Percentiles rank a stretch among this genome's conserved stretches.
These are phyloP conservation scores for Radopholus similis DNA, from an alignment of 1,140 invertebrate genomes.

Conservation along the genomic window DNA sequence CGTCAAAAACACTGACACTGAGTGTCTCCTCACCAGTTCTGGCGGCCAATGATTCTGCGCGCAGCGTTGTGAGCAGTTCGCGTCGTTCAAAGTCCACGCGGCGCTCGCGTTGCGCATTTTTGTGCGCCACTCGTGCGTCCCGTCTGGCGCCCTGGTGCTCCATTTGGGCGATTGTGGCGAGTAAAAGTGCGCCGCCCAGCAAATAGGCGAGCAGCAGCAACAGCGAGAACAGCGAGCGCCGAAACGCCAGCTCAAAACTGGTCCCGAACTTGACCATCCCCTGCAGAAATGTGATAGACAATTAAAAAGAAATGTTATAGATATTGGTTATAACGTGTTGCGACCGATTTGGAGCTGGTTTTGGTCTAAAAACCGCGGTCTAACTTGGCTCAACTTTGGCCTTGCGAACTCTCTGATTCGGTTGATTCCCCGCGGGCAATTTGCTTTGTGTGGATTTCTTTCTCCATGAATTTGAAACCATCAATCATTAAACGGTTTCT, in stretches of 20 bases:
- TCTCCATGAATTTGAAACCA: too few species aligned
- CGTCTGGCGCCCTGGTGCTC: neutral
- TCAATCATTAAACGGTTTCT: too few species aligned
- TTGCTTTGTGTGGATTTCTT: too few species aligned
- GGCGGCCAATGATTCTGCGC: constrained; percentile 12
- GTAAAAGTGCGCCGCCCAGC: neutral
- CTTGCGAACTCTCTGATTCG: too few species aligned
- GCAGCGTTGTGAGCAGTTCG: constrained; percentile 6
- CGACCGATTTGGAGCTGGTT: too few species aligned
- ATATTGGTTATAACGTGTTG: too few species aligned
- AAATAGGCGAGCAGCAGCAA: constrained; percentile 11
- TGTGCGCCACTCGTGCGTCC: neutral
- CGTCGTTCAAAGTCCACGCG: constrained; percentile 11
- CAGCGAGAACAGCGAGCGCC: constrained; percentile 11
- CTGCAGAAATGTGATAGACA: too few species aligned
- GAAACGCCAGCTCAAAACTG: constrained; percentile 11
- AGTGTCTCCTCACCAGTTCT: constrained; percentile 3
- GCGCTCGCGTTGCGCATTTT: neutral
- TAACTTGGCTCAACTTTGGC: too few species aligned
- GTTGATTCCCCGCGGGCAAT: too few species aligned
- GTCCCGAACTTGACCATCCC: constrained; percentile 14
- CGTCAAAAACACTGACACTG: too few species aligned
- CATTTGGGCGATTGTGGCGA: constrained; percentile 7
- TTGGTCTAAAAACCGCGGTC: too few species aligned
- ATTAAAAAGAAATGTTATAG: too few species aligned